A percentile compares a stretch with the other conserved stretches of the same genome.
phyloP scores from a whole-genome alignment of 1,140 invertebrate genomes.

The Idris sp. region DNA sequence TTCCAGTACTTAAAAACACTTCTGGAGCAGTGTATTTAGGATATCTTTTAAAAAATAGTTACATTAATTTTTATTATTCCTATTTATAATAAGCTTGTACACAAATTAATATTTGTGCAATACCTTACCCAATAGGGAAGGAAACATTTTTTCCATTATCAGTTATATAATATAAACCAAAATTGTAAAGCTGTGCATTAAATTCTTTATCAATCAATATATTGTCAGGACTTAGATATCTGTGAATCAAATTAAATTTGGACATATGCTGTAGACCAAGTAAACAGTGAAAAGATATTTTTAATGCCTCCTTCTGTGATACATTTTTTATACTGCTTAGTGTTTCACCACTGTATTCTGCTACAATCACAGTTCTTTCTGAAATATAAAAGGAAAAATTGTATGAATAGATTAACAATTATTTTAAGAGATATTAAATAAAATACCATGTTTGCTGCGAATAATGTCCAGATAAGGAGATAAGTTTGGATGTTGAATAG shows the following conservation, averaged over 20 bases:
- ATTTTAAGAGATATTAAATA: slow-evolving; percentile 8
- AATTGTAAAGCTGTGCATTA: slow-evolving; percentile 92
- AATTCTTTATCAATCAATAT: slow-evolving; percentile 86
- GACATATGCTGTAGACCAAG: slow-evolving; percentile 87
- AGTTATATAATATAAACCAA: slow-evolving; percentile 95
- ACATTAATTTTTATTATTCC: slow-evolving; percentile 3
- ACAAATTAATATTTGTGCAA: slow-evolving; percentile 6
- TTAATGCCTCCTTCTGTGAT: slow-evolving; percentile 78
- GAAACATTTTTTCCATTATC: slow-evolving; percentile 89
- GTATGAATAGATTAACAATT: slow-evolving; percentile 37
- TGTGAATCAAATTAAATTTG: slow-evolving; percentile 85
- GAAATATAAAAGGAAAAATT: slow-evolving; percentile 70
- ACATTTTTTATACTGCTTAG: slow-evolving; percentile 75
- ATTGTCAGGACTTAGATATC: slow-evolving; percentile 90
- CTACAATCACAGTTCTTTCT: slow-evolving; percentile 94
- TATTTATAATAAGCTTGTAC: no score
- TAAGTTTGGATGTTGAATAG: slow-evolving; percentile 88
- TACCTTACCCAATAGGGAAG: slow-evolving; percentile 92
- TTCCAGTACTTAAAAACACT: slow-evolving; percentile 82
- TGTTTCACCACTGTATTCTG: slow-evolving; percentile 89
- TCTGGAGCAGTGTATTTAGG: slow-evolving; percentile 93
- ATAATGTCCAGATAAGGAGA: slow-evolving; percentile 94
- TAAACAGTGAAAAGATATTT: slow-evolving; percentile 84
- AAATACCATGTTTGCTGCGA: slow-evolving; percentile 93
- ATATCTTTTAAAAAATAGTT: slow-evolving; percentile 62